Base-by-base conservation (phyloP, 2,888 invertebrate genomes). In the Polydrusus cervinus region DNA sequence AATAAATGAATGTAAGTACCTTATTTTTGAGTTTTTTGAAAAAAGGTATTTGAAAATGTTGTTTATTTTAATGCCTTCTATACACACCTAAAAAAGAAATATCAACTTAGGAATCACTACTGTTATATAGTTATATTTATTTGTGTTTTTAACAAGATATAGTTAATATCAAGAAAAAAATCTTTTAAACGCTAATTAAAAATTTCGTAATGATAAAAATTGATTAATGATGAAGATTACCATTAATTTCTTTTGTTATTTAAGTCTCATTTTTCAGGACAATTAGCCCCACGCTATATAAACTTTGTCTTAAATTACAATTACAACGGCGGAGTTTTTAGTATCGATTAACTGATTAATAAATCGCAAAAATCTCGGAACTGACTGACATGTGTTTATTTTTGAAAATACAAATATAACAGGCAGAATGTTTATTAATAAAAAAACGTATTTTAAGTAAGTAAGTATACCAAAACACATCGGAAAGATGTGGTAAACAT, bases 161-260 rank as follows among this genome's bases (percentile, higher is more conserved):
- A 16, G 47, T 3, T 49, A 45, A 49, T 49, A n/a, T 8, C 9
- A n/a, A 43, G 43, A 49, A 16, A 49, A 49, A 49, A 16, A 16
- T 6, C 0, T 14, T 16, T 47, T 47, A 14, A n/a, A 2, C 47
- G 47, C 14, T 49, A 16, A 49, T 49, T 49, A 49, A 16, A 16
- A 49, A 49, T 16, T 16, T 6, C 9, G 3, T n/a, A 49, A 49
- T 49, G 47, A 49, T 16, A 49, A 1, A 16, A 49, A 16, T 16
- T 49, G 16, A 49, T 49, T 49, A 49, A 49, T 49, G 47, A 16
- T 16, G 1, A 14, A 14, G 47, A 49, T 49, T 9, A 14, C 8
- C 47, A 8, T 16, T 49, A 49, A 49, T 16, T 49, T 49, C 7
- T 16, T 49, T 49, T 14, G 47, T 49, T 49, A 49, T 49, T 49